These are phyloP conservation scores for Thymelicus acteon DNA, from an alignment of 2,888 invertebrate genomes.

Conservation along the genomic window DNA sequence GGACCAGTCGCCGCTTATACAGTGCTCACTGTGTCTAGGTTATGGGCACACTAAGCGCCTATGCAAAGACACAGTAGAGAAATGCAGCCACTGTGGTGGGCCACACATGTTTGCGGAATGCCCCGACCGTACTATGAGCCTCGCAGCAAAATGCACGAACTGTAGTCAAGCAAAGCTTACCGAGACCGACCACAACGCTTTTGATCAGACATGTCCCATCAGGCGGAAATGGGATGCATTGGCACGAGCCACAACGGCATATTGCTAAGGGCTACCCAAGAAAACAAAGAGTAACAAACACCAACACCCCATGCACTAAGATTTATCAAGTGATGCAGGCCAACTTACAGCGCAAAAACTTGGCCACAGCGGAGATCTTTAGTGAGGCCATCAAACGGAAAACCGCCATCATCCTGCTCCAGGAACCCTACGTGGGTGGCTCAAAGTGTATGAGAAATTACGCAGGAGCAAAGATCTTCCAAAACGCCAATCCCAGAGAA, in stretches of 20 bases:
- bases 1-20: slow-evolving; percentile 31
- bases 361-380: slow-evolving; percentile 17
- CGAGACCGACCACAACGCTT: slow-evolving; percentile 18
- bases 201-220: background rate
- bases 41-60: slow-evolving; percentile 3
- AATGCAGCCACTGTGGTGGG: slow-evolving; percentile 32
- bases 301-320: too few species aligned
- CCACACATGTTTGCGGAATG: slow-evolving; percentile 18
- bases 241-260: background rate
- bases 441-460: too few species aligned
- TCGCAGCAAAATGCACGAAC: slow-evolving; percentile 17
- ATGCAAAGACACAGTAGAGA: slow-evolving; percentile 7
- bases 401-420: background rate
- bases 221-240: slow-evolving; percentile 10
- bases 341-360: slow-evolving; percentile 31
- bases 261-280: slow-evolving; percentile 30
- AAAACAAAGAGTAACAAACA: too few species aligned
- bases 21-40: slow-evolving; percentile 7
- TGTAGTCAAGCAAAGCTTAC: slow-evolving; percentile 7
- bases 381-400: background rate
- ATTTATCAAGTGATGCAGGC: slow-evolving; percentile 8
- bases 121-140: background rate
- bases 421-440: too few species aligned
- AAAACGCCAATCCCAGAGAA: too few species aligned
- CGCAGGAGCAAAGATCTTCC: too few species aligned